These are phyloP conservation scores for Aulostomus chinensis DNA, from an alignment of 2,797 vertebrate genomes.

Conservation along the genomic window DNA sequence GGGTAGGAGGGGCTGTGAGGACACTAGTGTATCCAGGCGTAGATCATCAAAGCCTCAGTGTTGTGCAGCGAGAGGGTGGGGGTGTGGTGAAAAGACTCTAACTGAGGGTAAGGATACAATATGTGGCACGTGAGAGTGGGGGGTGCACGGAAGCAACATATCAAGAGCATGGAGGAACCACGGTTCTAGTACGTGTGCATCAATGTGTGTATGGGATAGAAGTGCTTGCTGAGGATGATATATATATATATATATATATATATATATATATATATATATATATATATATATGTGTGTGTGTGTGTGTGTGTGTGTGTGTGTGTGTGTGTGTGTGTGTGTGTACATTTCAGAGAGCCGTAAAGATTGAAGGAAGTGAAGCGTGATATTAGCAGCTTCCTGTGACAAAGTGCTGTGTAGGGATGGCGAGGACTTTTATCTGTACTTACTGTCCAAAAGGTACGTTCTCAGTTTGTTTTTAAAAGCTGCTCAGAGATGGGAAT, in stretches of 20 bases:
- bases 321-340: too few relatives aligned
- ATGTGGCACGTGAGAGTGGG: slow-evolving; percentile 22
- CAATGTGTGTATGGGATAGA: background rate
- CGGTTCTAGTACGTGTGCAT: background rate
- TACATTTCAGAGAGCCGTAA: slow-evolving; percentile 21
- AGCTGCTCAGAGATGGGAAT: slow-evolving; percentile 65
- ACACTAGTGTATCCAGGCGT: slow-evolving; percentile 38
- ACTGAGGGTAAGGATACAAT: slow-evolving; percentile 24
- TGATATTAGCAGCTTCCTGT: slow-evolving; percentile 49
- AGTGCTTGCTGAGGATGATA: slow-evolving; percentile 11
- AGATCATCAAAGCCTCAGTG: slow-evolving; percentile 27
- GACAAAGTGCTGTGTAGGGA: slow-evolving; percentile 31
- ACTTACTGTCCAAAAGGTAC: slow-evolving; percentile 81
- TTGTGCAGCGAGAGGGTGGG: background rate
- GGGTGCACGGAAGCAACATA: slow-evolving; percentile 16
- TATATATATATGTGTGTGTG: too few relatives aligned
- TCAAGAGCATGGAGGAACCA: slow-evolving; percentile 7
- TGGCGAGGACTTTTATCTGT: slow-evolving; percentile 34
- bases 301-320: too few relatives aligned
- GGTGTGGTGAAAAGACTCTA: slow-evolving; percentile 38
- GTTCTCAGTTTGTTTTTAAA: slow-evolving; percentile 83
- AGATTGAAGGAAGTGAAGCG: slow-evolving; percentile 21
- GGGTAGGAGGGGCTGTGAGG: slow-evolving; percentile 32
- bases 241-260: too few relatives aligned
- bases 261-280: too few relatives aligned